Conservation (phyloP, 2,888 invertebrate species). For the Adela reaumurella region DNA sequence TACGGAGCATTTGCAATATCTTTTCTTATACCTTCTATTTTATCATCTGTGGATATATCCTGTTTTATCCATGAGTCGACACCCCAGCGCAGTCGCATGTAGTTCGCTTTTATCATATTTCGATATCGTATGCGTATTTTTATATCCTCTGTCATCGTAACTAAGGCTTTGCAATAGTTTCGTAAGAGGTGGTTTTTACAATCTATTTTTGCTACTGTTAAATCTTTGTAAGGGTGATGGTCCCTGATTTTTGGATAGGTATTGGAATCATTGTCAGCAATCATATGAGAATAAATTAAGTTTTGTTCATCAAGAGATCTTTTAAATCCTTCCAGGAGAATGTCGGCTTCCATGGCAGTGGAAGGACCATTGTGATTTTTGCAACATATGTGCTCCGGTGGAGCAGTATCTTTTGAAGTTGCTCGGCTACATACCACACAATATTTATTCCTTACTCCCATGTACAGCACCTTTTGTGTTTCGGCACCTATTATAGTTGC, state of each 20-base stretch:
- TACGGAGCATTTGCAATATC: too few relatives aligned
- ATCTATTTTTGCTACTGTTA: too few relatives aligned
- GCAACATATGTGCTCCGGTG: not conserved
- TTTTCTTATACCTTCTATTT: too few relatives aligned
- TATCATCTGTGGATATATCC: too few relatives aligned
- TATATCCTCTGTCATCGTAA: too few relatives aligned
- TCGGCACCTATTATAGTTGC: not conserved
- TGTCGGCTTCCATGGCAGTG: not conserved
- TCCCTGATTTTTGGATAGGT: not conserved
- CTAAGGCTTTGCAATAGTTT: too few relatives aligned
- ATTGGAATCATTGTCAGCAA: not conserved
- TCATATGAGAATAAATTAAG: not conserved
- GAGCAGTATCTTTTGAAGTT: not conserved
- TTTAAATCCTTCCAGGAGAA: not conserved
- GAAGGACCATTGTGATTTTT: not conserved
- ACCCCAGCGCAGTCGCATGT: too few relatives aligned
- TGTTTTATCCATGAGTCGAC: too few relatives aligned
- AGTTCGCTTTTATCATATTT: too few relatives aligned
- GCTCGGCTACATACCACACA: not conserved
- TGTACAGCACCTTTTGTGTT: not conserved
- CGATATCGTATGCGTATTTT: too few relatives aligned
- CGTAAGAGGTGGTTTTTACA: too few relatives aligned
- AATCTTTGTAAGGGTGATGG: too few relatives aligned
- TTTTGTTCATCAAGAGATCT: not conserved
- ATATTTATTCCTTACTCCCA: not conserved